Evolutionary conservation across 2,113 vertebrate genomes (phyloP).

Genomic region (Meles meles): DNA sequence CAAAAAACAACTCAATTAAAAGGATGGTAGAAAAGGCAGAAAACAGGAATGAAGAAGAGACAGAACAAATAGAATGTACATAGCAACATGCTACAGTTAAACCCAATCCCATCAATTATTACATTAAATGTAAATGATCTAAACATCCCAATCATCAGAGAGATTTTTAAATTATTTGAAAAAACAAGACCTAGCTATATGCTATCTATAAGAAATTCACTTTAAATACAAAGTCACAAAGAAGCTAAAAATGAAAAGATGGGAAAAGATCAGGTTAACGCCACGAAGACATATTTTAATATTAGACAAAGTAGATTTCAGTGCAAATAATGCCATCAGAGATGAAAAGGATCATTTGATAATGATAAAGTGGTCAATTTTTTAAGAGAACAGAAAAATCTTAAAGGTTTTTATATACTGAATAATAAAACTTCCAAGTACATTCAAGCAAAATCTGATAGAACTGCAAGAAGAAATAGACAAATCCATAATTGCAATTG

Average conservation of each 20-base stretch:
- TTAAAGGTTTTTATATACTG: neutral
- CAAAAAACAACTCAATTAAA: neutral
- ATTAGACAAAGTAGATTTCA: neutral
- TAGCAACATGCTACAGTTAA: neutral
- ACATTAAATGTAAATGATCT: neutral
- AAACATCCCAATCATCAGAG: neutral
- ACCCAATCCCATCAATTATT: neutral
- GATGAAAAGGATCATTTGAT: neutral
- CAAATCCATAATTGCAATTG: neutral
- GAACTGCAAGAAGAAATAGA: neutral
- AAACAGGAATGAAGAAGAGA: neutral
- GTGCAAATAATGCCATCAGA: neutral
- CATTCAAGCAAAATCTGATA: neutral
- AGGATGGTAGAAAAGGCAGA: neutral
- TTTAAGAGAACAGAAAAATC: neutral
- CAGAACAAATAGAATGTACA: neutral
- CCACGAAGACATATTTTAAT: neutral
- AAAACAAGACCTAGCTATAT: neutral
- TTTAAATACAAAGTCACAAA: neutral
- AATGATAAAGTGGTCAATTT: neutral
- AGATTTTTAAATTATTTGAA: neutral
- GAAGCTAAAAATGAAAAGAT: neutral
- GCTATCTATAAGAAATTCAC: neutral
- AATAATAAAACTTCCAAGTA: neutral
- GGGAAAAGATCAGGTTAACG: neutral